A percentile compares a stretch with the other conserved stretches of the same genome.
phyloP scores from a whole-genome alignment of 2,113 vertebrate species.

The Leptodactylus fuscus region DNA sequence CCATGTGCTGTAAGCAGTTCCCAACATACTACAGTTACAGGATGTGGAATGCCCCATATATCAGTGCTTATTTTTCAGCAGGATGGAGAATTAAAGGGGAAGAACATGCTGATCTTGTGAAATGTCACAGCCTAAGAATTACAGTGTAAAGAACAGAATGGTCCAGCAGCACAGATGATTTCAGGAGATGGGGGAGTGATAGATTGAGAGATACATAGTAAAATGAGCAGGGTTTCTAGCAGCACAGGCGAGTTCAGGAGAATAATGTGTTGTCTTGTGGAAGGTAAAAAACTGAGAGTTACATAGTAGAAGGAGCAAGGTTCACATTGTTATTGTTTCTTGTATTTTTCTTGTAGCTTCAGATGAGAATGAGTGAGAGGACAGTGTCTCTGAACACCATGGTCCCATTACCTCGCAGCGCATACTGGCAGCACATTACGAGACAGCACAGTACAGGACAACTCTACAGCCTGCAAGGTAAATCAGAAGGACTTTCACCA shows the following conservation, averaged over 20 bases:
- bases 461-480: constrained; percentile 77
- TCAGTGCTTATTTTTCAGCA: too few relatives aligned
- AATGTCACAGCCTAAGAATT: background rate
- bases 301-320: too few relatives aligned
- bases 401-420: constrained; percentile 80
- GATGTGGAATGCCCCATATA: too few relatives aligned
- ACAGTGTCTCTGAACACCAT: constrained; percentile 74
- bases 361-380: constrained; percentile 78
- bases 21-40: too few relatives aligned
- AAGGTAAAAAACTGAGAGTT: too few relatives aligned
- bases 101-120: background rate
- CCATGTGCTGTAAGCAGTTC: too few relatives aligned
- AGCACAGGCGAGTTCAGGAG: too few relatives aligned
- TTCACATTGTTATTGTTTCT: too few relatives aligned
- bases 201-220: background rate
- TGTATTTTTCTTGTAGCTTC: constrained; percentile 68
- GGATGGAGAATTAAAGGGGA: too few relatives aligned
- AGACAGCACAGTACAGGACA: constrained; percentile 78
- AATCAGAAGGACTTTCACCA: background rate
- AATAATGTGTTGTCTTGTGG: background rate
- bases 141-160: too few relatives aligned
- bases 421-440: constrained; percentile 82
- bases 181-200: background rate
- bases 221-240: too few relatives aligned
- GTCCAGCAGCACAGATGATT: background rate